Evolutionary conservation across 2,797 vertebrate genomes (phyloP).

Genomic region (Loris lydekkerianus): DNA sequence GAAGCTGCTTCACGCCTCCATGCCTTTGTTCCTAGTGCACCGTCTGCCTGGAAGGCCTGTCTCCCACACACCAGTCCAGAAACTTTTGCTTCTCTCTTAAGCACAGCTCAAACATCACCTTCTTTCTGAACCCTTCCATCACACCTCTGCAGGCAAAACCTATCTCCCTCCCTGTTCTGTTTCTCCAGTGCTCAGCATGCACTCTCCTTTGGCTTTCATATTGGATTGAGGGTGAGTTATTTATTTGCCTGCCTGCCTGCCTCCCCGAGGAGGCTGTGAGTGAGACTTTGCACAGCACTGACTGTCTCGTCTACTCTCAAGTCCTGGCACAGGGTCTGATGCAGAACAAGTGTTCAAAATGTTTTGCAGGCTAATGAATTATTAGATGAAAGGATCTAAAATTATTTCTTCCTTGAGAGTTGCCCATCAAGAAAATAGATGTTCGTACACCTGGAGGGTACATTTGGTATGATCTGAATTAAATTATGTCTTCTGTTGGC

Average conservation of each 20-base stretch:
- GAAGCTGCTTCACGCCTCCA: background rate
- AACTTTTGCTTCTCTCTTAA: background rate
- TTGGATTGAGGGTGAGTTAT: background rate
- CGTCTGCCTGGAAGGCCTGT: background rate
- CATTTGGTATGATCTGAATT: slow-evolving; percentile 43
- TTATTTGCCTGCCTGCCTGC: background rate
- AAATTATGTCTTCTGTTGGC: slow-evolving; percentile 1
- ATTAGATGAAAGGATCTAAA: slow-evolving; percentile 52
- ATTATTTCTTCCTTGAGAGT: slow-evolving; percentile 47
- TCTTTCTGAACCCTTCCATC: background rate
- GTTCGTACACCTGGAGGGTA: background rate
- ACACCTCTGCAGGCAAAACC: background rate
- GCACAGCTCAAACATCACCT: background rate
- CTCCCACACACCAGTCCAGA: background rate
- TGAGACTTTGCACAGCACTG: slow-evolving; percentile 40
- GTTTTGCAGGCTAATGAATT: slow-evolving; percentile 65
- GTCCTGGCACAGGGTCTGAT: background rate
- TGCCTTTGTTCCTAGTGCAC: background rate
- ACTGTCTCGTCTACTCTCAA: slow-evolving; percentile 8
- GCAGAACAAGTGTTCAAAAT: background rate
- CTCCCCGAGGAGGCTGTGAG: background rate
- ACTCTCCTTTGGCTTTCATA: background rate
- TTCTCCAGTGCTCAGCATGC: background rate
- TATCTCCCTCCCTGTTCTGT: background rate
- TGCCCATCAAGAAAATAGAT: slow-evolving; percentile 39